Evolutionary conservation across 2,888 invertebrate genomes (phyloP), one percentile per base, ranked within the genome.

Genomic region (Latrodectus hesperus): DNA sequence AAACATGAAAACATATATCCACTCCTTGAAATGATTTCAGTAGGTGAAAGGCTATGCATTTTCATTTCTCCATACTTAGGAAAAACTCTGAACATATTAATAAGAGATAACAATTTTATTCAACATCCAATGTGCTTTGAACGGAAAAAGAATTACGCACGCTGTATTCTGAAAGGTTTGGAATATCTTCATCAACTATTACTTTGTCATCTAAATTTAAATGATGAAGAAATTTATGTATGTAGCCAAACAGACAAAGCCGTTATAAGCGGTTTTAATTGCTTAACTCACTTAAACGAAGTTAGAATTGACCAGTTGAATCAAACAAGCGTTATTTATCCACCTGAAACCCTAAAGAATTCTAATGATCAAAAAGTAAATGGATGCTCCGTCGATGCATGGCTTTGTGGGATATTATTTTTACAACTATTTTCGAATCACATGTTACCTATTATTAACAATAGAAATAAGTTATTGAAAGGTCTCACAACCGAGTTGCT

Each of bases 61-160:
- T 84, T 77, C n/a, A 17, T 84, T 17, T 72, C 52, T 26, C 71
- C 84, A 9, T 17, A 51, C 9, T 6, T 49, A 12, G 77, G 76
- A 16, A 72, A 65, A 52, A 22, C 53, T 49, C 65, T 84, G 2
- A 14, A 64, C 26, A 14, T 9, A 9, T 16, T 78, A 14, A 65
- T 84, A 16, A 49, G 53, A 26, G 84, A 84, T 16, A 14, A 14
- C 2, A 72, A 38, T 71, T 84, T 84, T 22, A n/a, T 65, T 26
- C 72, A 77, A 26, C 84, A 84, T 26, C 84, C 84, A 0, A 75
- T 65, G 22, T 77, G 84, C 16, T 84, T 84, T 72, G 65, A 84
- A 12, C 65, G 84, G 10, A 84, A 84, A n/a, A 84, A 52, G 53
- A 22, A 49, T 6, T 84, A 84, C n/a, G 52, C 55, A 9, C 64